Conservation (phyloP, 2,797 vertebrate genomes). For the Clarias platycephalus region DNA sequence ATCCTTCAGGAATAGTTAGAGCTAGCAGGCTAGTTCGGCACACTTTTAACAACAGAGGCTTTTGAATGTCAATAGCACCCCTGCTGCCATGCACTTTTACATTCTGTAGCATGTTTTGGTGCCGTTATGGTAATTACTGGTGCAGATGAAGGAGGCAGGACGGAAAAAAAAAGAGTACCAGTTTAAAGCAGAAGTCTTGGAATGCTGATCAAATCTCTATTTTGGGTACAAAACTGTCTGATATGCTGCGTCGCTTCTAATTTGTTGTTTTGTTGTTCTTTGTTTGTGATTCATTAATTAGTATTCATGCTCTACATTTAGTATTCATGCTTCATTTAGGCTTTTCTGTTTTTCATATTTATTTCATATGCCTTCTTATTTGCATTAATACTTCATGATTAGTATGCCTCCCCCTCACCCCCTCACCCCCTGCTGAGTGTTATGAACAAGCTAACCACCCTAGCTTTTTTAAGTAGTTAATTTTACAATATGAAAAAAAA, state of each 20-base stretch:
- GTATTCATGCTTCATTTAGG: conserved; percentile 34
- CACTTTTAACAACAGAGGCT: background rate
- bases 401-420: background rate
- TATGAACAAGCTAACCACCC: background rate
- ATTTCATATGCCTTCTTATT: conserved; percentile 20
- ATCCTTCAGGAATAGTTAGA: conserved; percentile 34
- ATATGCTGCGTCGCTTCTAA: conserved; percentile 20
- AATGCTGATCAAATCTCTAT: conserved; percentile 5
- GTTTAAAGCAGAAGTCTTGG: background rate
- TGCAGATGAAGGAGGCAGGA: background rate
- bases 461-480: conserved; percentile 2
- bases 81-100: background rate
- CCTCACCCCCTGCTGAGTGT: background rate
- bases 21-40: background rate
- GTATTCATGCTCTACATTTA: conserved; percentile 35
- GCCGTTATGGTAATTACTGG: background rate
- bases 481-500: conserved; percentile 19
- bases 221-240: background rate
- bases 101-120: conserved; percentile 8
- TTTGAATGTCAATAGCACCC: conserved; percentile 5
- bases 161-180: background rate
- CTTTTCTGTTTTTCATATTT: conserved; percentile 9
- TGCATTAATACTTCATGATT: conserved; percentile 26
- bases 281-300: conserved; percentile 33
- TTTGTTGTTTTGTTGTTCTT: conserved; percentile 16